Evolutionary conservation across 1,140 invertebrate species (phyloP), one percentile per base, ranked within the genome.

Genomic region (Luehdorfia chinensis): DNA sequence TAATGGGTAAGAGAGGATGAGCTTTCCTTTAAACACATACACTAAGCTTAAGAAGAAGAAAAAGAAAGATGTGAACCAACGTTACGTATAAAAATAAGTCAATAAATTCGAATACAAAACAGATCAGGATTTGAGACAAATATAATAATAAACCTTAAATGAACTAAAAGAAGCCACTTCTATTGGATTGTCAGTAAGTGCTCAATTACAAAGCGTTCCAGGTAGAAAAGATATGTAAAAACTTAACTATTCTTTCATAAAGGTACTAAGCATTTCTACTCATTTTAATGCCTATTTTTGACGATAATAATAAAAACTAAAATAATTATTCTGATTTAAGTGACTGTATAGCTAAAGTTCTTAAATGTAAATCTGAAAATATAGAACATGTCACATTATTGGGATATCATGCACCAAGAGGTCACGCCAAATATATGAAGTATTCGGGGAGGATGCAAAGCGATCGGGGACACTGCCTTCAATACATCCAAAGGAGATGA

Each of bases 401-500:
- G 70, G 77, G 70, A 65, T 62, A 55, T 62, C 83, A 86, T 86
- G 83, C 83, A 79, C 83, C 83, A 86, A 86, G 83, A 86, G 68
- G 83, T 83, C 83, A 86, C 83, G 83, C 83, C 83, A 86, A 83
- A 74, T 75, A 75, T 78, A 73, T 71, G 56, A 84, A 71, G 66
- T 75, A 67, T 50, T 75, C 55, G 61, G 79, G 83, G 75, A 68
- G 67, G 79, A 84, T 86, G 83, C 83, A 84, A 86, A 86, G 83
- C 83, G 72, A 80, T 79, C 78, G 79, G 79, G 79, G 83, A 84
- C 83, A 84, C 83, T 86, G 79, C 79, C 79, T 84, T 84, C 79
- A 81, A 76, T 80, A 76, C 69, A 86, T 80, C 68, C 77, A 84
- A 75, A 81, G 77, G 83, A 86, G 80, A 81, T 77, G 59, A 67